phyloP scores from a whole-genome alignment of 1,140 invertebrate genomes.

The Zophobas morio region DNA sequence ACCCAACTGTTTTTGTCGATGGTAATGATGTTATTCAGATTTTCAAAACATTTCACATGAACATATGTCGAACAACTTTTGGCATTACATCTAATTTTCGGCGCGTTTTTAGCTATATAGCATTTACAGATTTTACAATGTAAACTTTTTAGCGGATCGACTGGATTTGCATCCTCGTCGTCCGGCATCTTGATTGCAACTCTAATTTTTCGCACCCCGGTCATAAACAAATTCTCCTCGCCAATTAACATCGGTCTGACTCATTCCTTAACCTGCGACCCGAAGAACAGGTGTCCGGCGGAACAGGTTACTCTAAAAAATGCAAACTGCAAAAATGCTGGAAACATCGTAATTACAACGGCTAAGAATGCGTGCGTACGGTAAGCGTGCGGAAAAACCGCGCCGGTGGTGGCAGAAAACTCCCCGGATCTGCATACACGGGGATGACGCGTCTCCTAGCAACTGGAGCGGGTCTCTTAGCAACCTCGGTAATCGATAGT shows the following conservation, averaged over 20 bases:
- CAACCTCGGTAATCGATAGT: slow-evolving; percentile 59
- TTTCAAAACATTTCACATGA: too few relatives aligned
- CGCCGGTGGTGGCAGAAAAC: background rate
- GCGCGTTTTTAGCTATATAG: too few relatives aligned
- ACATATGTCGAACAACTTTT: too few relatives aligned
- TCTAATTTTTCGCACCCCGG: background rate
- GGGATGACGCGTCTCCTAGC: slow-evolving; percentile 58
- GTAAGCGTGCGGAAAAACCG: background rate
- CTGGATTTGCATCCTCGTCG: too few relatives aligned
- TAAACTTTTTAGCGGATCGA: too few relatives aligned
- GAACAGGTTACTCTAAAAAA: slow-evolving; percentile 5
- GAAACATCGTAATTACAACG: slow-evolving; percentile 2
- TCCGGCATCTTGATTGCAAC: too few relatives aligned
- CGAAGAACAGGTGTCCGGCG: background rate
- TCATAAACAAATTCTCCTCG: background rate
- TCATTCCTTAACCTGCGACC: background rate
- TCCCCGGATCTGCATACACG: slow-evolving; percentile 55
- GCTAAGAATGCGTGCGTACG: too few relatives aligned
- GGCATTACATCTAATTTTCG: too few relatives aligned
- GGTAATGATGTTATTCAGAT: too few relatives aligned
- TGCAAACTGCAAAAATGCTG: background rate
- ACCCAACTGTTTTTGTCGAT: too few relatives aligned
- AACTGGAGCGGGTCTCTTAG: slow-evolving; percentile 57
- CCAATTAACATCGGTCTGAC: background rate
- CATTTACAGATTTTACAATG: too few relatives aligned